Evolutionary conservation across 2,888 invertebrate species (phyloP).

Genomic region (Scaptomyza flava): DNA sequence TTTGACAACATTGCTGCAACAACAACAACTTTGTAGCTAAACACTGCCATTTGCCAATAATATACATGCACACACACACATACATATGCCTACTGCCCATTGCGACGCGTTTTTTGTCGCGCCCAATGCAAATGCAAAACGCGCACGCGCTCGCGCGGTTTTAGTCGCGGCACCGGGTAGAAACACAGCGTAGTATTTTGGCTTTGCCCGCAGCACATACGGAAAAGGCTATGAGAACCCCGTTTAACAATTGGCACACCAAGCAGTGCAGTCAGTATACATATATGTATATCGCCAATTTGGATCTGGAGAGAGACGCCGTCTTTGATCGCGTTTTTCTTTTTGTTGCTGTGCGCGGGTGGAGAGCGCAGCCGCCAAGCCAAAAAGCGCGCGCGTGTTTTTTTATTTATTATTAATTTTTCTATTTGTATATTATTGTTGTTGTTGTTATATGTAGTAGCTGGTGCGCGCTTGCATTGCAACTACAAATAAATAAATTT

Average conservation of each 20-base stretch:
- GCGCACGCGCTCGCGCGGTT: conserved; percentile 57
- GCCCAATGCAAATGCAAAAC: conserved; percentile 47
- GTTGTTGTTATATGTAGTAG: conserved; percentile 4
- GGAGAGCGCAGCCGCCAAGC: conserved; percentile 39
- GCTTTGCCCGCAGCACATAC: conserved; percentile 22
- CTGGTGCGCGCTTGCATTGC: conserved; percentile 2
- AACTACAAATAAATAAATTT: conserved; percentile 5
- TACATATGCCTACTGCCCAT: not conserved
- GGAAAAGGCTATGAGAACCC: conserved; percentile 63
- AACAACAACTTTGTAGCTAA: conserved; percentile 5
- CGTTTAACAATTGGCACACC: conserved; percentile 53
- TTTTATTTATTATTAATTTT: not conserved
- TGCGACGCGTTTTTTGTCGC: conserved; percentile 40
- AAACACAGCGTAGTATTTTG: conserved; percentile 18
- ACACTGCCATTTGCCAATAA: conserved; percentile 7
- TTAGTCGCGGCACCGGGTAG: conserved; percentile 41
- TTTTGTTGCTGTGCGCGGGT: conserved; percentile 63
- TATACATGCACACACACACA: not conserved
- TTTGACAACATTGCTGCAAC: conserved; percentile 41
- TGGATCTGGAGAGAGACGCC: conserved; percentile 56
- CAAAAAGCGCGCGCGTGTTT: conserved; percentile 45
- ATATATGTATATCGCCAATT: conserved; percentile 43
- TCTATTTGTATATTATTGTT: conserved; percentile 19
- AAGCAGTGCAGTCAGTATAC: not conserved
- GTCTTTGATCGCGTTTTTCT: conserved; percentile 70